Conservation (phyloP, 2,797 vertebrate genomes). For the Alca torda region DNA sequence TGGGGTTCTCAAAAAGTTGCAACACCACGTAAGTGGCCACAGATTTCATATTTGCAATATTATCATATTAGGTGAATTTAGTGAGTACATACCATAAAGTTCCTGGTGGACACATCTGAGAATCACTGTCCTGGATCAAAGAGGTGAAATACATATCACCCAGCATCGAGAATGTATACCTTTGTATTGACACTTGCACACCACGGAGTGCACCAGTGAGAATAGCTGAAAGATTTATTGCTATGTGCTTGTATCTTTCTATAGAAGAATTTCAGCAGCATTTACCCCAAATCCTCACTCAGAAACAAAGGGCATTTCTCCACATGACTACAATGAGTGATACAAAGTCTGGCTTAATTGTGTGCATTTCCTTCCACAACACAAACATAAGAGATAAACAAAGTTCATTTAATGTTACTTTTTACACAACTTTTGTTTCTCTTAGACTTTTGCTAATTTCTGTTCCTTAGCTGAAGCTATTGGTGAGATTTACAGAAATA, state of each 20-base stretch:
- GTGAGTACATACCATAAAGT: neutral
- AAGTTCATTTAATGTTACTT: neutral
- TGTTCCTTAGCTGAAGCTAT: neutral
- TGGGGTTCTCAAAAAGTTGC: neutral
- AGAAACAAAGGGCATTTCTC: neutral
- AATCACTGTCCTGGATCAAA: neutral
- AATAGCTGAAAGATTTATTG: neutral
- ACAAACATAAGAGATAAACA: neutral
- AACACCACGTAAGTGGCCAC: neutral
- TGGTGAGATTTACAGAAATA: neutral
- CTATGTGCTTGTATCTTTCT: neutral
- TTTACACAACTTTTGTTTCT: neutral
- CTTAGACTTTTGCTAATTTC: neutral
- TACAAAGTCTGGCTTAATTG: neutral
- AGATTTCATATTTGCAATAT: neutral
- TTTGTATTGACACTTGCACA: neutral
- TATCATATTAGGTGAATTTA: neutral
- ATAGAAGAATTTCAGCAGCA: neutral
- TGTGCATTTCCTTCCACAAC: neutral
- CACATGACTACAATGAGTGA: neutral
- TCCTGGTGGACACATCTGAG: neutral
- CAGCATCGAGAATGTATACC: neutral
- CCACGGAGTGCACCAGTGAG: neutral
- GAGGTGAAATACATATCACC: neutral
- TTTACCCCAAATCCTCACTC: neutral